Evolutionary conservation across 2,888 invertebrate genomes (phyloP).

Genomic region (Celastrina argiolus): DNA sequence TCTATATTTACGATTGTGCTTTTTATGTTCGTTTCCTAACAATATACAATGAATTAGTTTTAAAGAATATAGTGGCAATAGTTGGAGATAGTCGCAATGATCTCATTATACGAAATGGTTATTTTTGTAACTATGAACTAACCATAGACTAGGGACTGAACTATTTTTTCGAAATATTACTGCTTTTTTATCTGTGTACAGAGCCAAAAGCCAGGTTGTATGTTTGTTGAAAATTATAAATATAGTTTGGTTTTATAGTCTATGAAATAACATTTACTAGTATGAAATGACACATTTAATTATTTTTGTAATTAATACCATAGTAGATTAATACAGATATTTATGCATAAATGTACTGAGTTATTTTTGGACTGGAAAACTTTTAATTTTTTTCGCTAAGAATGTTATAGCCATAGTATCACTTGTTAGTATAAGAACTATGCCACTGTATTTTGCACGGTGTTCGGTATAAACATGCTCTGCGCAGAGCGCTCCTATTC

Average conservation of each 20-base stretch:
- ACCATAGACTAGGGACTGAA: not conserved
- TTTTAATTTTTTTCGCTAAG: constrained; percentile 12
- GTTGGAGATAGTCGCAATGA: constrained; percentile 42
- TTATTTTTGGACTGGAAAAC: constrained; percentile 7
- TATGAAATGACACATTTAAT: not conserved
- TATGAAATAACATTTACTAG: not conserved
- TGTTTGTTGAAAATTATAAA: constrained; percentile 8
- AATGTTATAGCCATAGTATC: constrained; percentile 26
- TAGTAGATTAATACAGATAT: constrained; percentile 14
- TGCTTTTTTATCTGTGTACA: constrained; percentile 20
- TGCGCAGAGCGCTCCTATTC: constrained; percentile 66
- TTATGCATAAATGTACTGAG: constrained; percentile 18
- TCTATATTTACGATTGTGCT: constrained; percentile 28
- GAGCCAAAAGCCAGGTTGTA: constrained; percentile 18
- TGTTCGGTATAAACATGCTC: constrained; percentile 45
- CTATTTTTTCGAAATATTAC: constrained; percentile 14
- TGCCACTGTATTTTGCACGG: constrained; percentile 53
- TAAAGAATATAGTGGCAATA: constrained; percentile 55
- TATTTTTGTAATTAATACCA: constrained; percentile 10
- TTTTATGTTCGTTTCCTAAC: constrained; percentile 24
- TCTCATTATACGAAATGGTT: constrained; percentile 37
- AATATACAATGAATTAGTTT: constrained; percentile 20
- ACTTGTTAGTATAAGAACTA: constrained; percentile 32
- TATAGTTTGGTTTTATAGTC: not conserved
- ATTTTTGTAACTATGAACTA: constrained; percentile 22